A percentile compares a stretch with the other conserved stretches of the same genome.
Evolutionary conservation across 2,888 invertebrate species (phyloP).

Genomic region (Drosophila seclusa): DNA sequence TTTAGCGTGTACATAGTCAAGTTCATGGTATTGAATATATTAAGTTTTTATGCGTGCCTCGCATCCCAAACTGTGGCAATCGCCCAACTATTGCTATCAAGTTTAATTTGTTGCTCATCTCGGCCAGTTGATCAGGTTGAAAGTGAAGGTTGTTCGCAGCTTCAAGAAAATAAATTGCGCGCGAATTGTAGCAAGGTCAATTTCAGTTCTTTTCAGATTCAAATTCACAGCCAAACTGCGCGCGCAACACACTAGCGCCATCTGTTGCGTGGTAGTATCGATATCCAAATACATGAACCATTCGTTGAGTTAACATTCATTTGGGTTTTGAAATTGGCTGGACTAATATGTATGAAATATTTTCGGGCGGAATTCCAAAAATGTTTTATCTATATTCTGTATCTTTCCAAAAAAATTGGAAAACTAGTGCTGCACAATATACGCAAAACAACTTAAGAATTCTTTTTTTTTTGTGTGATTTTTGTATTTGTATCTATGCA

Average conservation of each 20-base stretch:
- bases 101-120: slow-evolving; percentile 5
- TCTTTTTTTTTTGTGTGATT: not conserved
- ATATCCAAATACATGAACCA: not conserved
- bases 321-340: not conserved
- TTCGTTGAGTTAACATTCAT: not conserved
- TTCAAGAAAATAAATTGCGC: slow-evolving; percentile 7
- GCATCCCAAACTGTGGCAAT: slow-evolving; percentile 30
- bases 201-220: not conserved
- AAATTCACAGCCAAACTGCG: not conserved
- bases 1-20: slow-evolving; percentile 42
- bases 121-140: slow-evolving; percentile 15
- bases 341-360: not conserved
- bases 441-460: not conserved
- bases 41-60: slow-evolving; percentile 30
- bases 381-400: not conserved
- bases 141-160: slow-evolving; percentile 18
- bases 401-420: not conserved
- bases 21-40: slow-evolving; percentile 61
- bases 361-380: not conserved
- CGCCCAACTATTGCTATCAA: not conserved
- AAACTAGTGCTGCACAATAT: not conserved
- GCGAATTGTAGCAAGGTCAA: slow-evolving; percentile 33
- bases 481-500: not conserved
- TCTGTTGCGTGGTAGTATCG: not conserved
- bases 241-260: slow-evolving; percentile 14